Base-by-base conservation (phyloP, 2,888 invertebrate genomes). In the Diadegma fenestrale region DNA sequence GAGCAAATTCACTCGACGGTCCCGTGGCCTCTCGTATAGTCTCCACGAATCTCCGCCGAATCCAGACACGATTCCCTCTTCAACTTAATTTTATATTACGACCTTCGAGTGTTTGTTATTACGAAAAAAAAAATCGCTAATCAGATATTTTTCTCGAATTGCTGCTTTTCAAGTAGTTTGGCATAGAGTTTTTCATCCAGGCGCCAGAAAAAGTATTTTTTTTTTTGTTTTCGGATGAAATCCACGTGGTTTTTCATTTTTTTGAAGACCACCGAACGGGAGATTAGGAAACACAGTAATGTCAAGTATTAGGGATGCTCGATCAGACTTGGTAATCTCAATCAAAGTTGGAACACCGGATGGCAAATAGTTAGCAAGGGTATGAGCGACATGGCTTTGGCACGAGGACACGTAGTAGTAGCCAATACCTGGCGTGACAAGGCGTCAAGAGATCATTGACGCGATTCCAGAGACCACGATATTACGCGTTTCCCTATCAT, bases 41-140 rank as follows among this genome's bases (percentile, higher is more conserved):
- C 41, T 61, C 17, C 54, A 69, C 48, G 12, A 37, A 51, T 51
- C 45, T 30, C 30, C 19, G 85, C 87, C 83, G 88, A 87, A 19
- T 88, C 22, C 22, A 80, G 48, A n/a, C 33, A 8, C 85, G 87
- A 88, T 89, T 86, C 87, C 80, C 69, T 77, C 66, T 30, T 22
- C 33, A 85, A 79, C 37, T 7, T 10, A 64, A 33, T 33, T 37
- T 19, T 10, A 37, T 64, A 19, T 72, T 19, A 7, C 26, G 10
- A 61, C 19, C 7, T 6, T 22, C 58, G 26, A 26, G 17, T 12
- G 5, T 8, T 37, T 33, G 41, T 33, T 30, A 10, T 8, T n/a
- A 26, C 17, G 8, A 58, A 43, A 54, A 69, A 26, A 22, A 68
- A 19, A 48, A 48, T 7, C 26, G 7, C 19, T 22, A 17, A 61